Evolutionary conservation across 1,140 invertebrate species (phyloP).

Genomic region (Lepidurus packardi): DNA sequence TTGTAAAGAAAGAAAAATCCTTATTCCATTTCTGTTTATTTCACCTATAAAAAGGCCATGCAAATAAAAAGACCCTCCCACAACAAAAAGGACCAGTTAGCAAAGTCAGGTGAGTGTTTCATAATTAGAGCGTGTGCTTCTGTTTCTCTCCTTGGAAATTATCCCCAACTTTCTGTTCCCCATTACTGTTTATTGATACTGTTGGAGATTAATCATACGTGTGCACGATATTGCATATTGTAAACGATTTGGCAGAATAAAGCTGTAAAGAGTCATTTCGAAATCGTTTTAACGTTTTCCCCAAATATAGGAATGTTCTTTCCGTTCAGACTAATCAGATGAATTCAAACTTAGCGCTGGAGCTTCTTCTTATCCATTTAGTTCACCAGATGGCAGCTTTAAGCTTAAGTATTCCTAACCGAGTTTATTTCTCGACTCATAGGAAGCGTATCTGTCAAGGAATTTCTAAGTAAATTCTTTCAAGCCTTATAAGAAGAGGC

Average conservation of each 20-base stretch:
- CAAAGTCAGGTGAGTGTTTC: constrained; percentile 6
- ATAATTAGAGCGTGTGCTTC: neutral
- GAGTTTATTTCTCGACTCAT: neutral
- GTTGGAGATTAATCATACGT: too few relatives aligned
- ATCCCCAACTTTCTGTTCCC: neutral
- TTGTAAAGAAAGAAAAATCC: constrained; percentile 26
- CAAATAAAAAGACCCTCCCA: neutral
- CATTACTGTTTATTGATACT: neutral
- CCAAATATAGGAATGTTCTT: too few relatives aligned
- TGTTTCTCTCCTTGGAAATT: neutral
- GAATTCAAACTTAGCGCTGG: too few relatives aligned
- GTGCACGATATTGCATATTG: too few relatives aligned
- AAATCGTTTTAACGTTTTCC: too few relatives aligned
- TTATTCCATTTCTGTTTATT: neutral
- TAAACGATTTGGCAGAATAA: too few relatives aligned
- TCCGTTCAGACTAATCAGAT: too few relatives aligned
- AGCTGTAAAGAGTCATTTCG: too few relatives aligned
- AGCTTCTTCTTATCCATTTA: too few relatives aligned
- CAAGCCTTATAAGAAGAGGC: neutral
- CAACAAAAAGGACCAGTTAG: neutral
- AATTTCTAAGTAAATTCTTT: neutral
- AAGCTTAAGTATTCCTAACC: neutral
- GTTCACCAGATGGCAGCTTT: too few relatives aligned
- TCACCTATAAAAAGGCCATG: neutral
- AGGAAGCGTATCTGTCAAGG: too few relatives aligned